Evolutionary conservation across 2,797 vertebrate genomes (phyloP).

Genomic region (Falco berigora): DNA sequence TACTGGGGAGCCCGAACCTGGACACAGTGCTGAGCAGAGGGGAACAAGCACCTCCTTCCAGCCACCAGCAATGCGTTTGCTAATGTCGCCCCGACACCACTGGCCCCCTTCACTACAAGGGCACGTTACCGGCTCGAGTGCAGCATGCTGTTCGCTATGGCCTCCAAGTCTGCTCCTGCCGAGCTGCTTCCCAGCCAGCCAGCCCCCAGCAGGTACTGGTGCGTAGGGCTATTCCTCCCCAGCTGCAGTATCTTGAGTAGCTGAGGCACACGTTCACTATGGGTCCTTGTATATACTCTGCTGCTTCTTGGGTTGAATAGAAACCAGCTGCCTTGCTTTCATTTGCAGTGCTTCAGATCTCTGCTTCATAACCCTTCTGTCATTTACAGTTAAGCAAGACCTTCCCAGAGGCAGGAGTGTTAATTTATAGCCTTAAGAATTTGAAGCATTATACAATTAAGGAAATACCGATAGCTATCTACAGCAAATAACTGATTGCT

Average conservation of each 20-base stretch:
- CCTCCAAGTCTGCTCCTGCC: not conserved
- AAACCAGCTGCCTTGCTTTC: not conserved
- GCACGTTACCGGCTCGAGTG: not conserved
- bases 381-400: not conserved
- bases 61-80: not conserved
- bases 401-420: not conserved
- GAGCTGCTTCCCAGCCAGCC: not conserved
- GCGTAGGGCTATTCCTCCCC: fast-evolving
- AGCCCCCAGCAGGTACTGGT: not conserved
- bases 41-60: not conserved
- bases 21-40: not conserved
- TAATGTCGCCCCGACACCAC: not conserved
- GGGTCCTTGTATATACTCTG: not conserved
- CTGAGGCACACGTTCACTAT: not conserved
- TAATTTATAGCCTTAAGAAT: not conserved
- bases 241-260: not conserved
- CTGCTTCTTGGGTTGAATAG: not conserved
- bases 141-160: not conserved
- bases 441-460: not conserved
- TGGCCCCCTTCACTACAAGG: not conserved
- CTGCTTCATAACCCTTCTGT: not conserved
- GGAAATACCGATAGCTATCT: not conserved
- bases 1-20: not conserved
- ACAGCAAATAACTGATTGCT: not conserved
- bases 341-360: not conserved